A percentile compares a stretch with the other conserved stretches of the same genome.
Conservation (phyloP, 37 sponge, comb jelly and placozoan genomes). For the Corticium candelabrum region DNA sequence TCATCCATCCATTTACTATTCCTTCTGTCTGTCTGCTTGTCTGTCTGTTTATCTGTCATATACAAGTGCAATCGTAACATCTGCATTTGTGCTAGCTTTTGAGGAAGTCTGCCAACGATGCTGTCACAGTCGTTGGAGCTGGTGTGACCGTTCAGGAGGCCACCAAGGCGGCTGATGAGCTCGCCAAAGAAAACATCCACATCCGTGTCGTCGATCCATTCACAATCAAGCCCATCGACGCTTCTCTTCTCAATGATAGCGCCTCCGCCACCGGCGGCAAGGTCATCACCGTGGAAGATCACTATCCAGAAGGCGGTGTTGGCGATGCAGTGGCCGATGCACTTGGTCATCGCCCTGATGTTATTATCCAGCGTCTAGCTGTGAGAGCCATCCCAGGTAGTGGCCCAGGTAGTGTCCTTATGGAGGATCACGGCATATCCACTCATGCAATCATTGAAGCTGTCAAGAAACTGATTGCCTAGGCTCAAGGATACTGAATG, state of each 20-base stretch:
- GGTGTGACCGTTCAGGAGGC: slow-evolving; percentile 91
- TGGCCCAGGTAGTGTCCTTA: slow-evolving; percentile 70
- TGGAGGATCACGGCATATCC: slow-evolving; percentile 75
- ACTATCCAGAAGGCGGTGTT: slow-evolving; percentile 93
- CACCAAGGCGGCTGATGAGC: slow-evolving; percentile 45
- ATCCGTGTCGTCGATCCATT: slow-evolving; percentile 92
- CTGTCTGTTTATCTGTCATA: neutral
- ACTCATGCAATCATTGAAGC: slow-evolving; percentile 54
- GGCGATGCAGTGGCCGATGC: slow-evolving; percentile 96
- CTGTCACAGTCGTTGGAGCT: slow-evolving; percentile 85
- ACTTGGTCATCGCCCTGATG: slow-evolving; percentile 44
- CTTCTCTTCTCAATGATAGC: slow-evolving; percentile 48
- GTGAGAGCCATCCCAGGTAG: slow-evolving; percentile 79
- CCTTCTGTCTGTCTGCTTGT: slow-evolving; percentile 16
- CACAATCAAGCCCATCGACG: slow-evolving; percentile 91
- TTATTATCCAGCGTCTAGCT: slow-evolving; percentile 61
- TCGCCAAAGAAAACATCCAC: slow-evolving; percentile 68
- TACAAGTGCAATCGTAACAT: neutral
- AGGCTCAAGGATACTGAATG: neutral
- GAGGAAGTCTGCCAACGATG: slow-evolving; percentile 45
- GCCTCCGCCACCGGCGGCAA: slow-evolving; percentile 77
- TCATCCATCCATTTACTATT: neutral
- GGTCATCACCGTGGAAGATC: slow-evolving; percentile 92
- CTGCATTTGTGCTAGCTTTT: slow-evolving; percentile 38
- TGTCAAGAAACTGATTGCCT: slow-evolving; percentile 53